These are phyloP conservation scores for Caenorhabditis virilis DNA, from an alignment of 2,888 invertebrate species.

Conservation along the genomic window DNA sequence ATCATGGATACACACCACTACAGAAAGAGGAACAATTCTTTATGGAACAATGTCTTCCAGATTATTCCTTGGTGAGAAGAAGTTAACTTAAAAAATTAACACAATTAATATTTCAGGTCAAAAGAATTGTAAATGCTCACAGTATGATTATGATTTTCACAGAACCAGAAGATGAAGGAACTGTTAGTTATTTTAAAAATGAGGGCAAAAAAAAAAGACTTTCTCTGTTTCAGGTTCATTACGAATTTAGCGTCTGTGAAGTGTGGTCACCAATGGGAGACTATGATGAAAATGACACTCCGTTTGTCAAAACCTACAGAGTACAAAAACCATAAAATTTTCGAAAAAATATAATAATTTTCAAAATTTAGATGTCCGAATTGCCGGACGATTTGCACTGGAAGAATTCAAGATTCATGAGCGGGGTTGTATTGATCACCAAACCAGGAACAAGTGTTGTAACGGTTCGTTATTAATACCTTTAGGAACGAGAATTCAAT, in stretches of 20 bases:
- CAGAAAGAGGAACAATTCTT: conserved; percentile 66
- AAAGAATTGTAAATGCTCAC: conserved; percentile 63
- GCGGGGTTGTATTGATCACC: conserved; percentile 65
- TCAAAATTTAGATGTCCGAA: conserved; percentile 46
- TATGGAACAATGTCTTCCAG: conserved; percentile 65
- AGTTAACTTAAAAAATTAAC: not conserved
- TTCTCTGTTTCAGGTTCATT: conserved; percentile 63
- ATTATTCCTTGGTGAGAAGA: conserved; percentile 53
- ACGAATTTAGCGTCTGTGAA: conserved; percentile 66
- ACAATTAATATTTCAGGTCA: conserved; percentile 37
- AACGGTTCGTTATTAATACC: conserved; percentile 43
- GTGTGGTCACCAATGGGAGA: conserved; percentile 67
- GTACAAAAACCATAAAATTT: conserved; percentile 11
- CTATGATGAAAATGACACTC: conserved; percentile 61
- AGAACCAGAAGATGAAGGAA: conserved; percentile 59
- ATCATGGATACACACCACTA: conserved; percentile 60
- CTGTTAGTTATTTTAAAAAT: conserved; percentile 28
- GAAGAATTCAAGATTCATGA: conserved; percentile 59
- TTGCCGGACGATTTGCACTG: conserved; percentile 62
- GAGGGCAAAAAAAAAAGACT: not conserved
- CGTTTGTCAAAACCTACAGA: conserved; percentile 61
- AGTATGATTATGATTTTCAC: conserved; percentile 65
- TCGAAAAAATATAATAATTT: not conserved
- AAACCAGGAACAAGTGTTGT: conserved; percentile 64
- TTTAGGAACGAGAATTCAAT: not conserved